A percentile compares a stretch with the other conserved stretches of the same genome.
phyloP scores from a whole-genome alignment of 2,797 vertebrate species.

The Acanthurus tractus region DNA sequence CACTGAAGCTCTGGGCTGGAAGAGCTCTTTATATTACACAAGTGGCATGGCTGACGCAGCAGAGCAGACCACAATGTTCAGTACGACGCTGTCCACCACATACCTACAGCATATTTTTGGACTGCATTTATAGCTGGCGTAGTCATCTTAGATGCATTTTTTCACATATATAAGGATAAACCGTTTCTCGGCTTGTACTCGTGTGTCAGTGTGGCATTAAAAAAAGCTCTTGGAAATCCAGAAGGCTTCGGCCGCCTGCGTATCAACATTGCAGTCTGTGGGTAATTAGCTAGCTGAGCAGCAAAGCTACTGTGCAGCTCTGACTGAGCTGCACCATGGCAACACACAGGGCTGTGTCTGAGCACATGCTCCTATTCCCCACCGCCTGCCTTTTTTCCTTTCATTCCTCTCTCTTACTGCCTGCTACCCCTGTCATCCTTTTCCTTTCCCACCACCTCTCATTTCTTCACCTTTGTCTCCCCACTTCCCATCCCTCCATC shows the following conservation, averaged over 20 bases:
- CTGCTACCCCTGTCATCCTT: slow-evolving; percentile 45
- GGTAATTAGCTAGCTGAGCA: slow-evolving; percentile 83
- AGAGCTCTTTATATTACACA: slow-evolving; percentile 68
- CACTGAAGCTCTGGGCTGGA: slow-evolving; percentile 46
- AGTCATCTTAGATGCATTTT: slow-evolving; percentile 8
- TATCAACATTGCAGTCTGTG: slow-evolving; percentile 77
- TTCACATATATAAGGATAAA: slow-evolving; percentile 19
- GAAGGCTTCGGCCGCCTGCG: slow-evolving; percentile 65
- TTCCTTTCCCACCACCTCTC: slow-evolving; percentile 55
- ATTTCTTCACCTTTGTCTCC: slow-evolving; percentile 48
- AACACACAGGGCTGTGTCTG: slow-evolving; percentile 80
- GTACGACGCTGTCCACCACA: not conserved
- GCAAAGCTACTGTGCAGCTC: slow-evolving; percentile 81
- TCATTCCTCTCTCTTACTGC: slow-evolving; percentile 44
- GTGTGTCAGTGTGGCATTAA: slow-evolving; percentile 34
- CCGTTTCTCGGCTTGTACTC: slow-evolving; percentile 14
- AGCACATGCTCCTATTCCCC: slow-evolving; percentile 70
- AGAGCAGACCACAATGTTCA: slow-evolving; percentile 31
- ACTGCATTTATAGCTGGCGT: not conserved
- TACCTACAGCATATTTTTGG: slow-evolving; percentile 20
- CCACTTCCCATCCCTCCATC: slow-evolving; percentile 22
- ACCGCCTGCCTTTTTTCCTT: slow-evolving; percentile 15
- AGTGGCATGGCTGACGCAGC: slow-evolving; percentile 59
- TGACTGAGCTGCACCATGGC: slow-evolving; percentile 86
- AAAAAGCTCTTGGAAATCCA: slow-evolving; percentile 45